A percentile compares a stretch with the other conserved stretches of the same genome.
Evolutionary conservation across 2,888 invertebrate species (phyloP).

Genomic region (Vandiemenella viatica): DNA sequence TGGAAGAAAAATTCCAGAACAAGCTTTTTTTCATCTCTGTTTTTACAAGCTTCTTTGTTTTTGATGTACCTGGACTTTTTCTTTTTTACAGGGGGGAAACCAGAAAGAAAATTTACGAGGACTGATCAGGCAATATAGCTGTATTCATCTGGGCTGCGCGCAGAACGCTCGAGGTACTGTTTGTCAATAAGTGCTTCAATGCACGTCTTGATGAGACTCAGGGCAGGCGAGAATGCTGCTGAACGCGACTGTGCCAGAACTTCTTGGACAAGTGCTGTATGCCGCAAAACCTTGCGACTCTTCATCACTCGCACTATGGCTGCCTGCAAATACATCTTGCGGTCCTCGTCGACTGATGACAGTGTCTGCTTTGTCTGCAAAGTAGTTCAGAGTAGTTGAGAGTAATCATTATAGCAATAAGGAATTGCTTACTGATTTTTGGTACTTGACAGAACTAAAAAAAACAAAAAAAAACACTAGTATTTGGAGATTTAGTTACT

Average conservation of each 20-base stretch:
- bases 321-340: constrained; percentile 87
- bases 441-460: too few species aligned
- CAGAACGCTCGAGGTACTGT: constrained; percentile 88
- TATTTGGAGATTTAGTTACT: too few species aligned
- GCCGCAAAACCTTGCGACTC: constrained; percentile 73
- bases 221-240: constrained; percentile 84
- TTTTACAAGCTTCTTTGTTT: too few species aligned
- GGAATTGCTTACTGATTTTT: too few species aligned
- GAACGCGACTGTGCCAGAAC: constrained; percentile 70
- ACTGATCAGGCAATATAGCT: constrained; percentile 92
- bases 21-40: too few species aligned
- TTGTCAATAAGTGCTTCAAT: constrained; percentile 97
- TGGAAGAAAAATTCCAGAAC: too few species aligned
- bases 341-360: constrained; percentile 79
- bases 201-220: constrained; percentile 95
- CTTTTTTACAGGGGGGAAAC: too few species aligned
- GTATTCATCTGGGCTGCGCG: constrained; percentile 87
- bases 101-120: too few species aligned
- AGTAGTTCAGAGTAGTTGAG: too few species aligned
- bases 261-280: constrained; percentile 76
- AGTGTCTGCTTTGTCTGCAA: constrained; percentile 43
- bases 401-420: too few species aligned
- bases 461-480: too few species aligned
- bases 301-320: constrained; percentile 92
- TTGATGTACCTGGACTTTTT: too few species aligned